Base-by-base conservation (phyloP, 2,113 vertebrate species). In the Falco punctatus region DNA sequence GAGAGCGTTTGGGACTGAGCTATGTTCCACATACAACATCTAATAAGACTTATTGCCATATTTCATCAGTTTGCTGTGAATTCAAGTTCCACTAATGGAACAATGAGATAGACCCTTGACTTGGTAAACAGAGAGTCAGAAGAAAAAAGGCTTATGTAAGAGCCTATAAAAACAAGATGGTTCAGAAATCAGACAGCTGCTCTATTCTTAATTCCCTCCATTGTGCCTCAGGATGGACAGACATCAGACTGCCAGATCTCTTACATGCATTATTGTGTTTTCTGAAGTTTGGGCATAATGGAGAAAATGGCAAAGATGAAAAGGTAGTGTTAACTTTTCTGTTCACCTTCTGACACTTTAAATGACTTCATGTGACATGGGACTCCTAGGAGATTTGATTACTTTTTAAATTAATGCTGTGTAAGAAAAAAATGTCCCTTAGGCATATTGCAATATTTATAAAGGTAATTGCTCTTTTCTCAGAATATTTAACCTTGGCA, bases 101-200 rank as follows among this genome's bases (percentile, higher is more conserved):
- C 95, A 74, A 69, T 92, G 71, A 94, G 59, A 94, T n/a, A 92
- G 90, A 75, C 73, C 49, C 86, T 93, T 87, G 80, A 91, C 73
- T 69, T 94, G 61, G 52, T 71, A 95, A 97, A 86, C 78, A 81
- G 17, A 64, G 72, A 61, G 6, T 83, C 62, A 93, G 40, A 38
- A 87, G 70, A 70, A 89, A 49, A 88, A 92, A 96, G 14, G 16
- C 48, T 96, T 92, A 94, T 91, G 70, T 95, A 54, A 93, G 85
- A 81, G 70, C 40, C 35, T 66, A 33, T 40, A 35, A 87, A 91
- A 96, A 73, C 71, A 92, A 78, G 30, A 54, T 0, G 1, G 77
- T 84, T 86, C 86, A 95, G 90, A 83, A 92, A 49, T 48, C 46
- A 69, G 54, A 92, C 88, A 93, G 85, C 83, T 93, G 61, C 55